Evolutionary conservation across 2,888 invertebrate species (phyloP).

Genomic region (Leistus spinibarbis): DNA sequence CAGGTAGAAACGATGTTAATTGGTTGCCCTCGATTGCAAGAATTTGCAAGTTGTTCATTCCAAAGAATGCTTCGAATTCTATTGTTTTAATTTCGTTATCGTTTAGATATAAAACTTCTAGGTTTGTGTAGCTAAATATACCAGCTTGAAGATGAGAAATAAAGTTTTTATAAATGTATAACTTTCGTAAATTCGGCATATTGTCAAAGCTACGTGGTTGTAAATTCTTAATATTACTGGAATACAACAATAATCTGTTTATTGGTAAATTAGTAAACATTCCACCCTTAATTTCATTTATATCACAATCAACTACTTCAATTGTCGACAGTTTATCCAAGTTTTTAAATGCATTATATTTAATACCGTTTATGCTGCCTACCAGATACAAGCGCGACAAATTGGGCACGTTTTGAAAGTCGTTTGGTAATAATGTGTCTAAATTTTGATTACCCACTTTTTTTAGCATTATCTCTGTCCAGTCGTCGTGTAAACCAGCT

Average conservation of each 20-base stretch:
- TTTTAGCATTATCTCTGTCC: neutral
- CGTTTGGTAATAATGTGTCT: neutral
- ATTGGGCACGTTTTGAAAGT: neutral
- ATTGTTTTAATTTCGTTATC: neutral
- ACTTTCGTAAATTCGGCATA: neutral
- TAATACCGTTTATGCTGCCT: neutral
- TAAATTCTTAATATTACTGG: no score
- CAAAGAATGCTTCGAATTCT: neutral
- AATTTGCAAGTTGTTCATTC: neutral
- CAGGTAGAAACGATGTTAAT: neutral
- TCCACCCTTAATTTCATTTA: neutral
- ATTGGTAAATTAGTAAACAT: neutral
- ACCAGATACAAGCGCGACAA: neutral
- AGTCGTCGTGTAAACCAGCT: neutral
- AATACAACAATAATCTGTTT: no score
- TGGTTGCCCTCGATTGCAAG: neutral
- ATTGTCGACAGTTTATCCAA: neutral
- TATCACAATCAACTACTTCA: neutral
- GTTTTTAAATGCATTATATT: neutral
- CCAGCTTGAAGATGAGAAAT: neutral
- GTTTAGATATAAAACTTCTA: neutral
- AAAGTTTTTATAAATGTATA: neutral
- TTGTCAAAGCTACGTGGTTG: neutral
- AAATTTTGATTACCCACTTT: neutral
- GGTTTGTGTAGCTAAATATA: neutral